These are phyloP conservation scores for Pteropus rufus DNA, from an alignment of 2,797 vertebrate species.

Conservation along the genomic window DNA sequence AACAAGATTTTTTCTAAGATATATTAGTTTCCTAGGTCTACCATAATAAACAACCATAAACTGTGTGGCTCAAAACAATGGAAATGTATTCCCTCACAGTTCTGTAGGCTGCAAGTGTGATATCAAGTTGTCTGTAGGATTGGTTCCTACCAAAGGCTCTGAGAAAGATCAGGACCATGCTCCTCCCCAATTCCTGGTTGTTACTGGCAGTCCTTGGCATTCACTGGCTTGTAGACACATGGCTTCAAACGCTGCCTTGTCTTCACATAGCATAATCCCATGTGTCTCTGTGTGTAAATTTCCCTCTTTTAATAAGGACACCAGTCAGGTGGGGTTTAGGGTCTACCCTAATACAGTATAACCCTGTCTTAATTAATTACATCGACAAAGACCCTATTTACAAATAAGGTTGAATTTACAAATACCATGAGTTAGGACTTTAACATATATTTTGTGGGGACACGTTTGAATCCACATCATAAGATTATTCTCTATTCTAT, in stretches of 20 bases:
- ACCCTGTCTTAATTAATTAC: background rate
- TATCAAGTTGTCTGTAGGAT: fast-evolving
- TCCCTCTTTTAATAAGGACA: background rate
- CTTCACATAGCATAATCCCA: background rate
- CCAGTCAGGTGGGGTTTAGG: background rate
- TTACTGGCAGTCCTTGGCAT: background rate
- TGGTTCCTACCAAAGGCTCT: background rate
- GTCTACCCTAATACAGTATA: background rate
- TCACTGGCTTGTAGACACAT: fast-evolving
- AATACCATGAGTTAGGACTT: background rate
- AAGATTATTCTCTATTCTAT: background rate
- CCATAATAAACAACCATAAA: background rate
- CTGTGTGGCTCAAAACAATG: background rate
- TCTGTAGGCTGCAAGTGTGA: background rate
- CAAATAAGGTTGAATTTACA: background rate
- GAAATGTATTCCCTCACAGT: background rate
- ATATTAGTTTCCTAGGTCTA: background rate
- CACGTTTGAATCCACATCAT: background rate
- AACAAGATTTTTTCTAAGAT: background rate
- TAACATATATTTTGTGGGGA: background rate
- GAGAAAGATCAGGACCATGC: background rate
- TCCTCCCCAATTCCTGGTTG: no score
- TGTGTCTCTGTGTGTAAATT: background rate
- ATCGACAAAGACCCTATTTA: background rate
- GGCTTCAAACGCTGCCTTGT: background rate